Evolutionary conservation across 2,113 vertebrate species (phyloP).

Genomic region (Azemiops feae): DNA sequence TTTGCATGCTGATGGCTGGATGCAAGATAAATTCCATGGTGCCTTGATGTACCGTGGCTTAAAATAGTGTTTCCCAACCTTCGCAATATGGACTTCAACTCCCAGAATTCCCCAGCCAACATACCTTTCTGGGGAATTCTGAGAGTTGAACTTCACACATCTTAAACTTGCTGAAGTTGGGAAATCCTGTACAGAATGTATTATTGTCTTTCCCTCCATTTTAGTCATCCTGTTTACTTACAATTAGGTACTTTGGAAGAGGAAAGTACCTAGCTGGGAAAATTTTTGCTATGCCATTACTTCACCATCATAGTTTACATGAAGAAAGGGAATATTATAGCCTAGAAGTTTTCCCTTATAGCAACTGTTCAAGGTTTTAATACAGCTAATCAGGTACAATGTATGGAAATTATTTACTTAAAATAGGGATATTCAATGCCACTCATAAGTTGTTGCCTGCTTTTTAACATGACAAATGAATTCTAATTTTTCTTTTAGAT

Average conservation of each 20-base stretch:
- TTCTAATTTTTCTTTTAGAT: background rate
- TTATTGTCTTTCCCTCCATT: background rate
- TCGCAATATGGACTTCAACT: background rate
- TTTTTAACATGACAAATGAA: background rate
- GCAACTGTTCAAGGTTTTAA: background rate
- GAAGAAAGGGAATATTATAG: background rate
- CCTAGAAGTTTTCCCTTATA: background rate
- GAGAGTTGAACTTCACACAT: background rate
- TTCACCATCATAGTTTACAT: background rate
- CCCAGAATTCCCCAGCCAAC: background rate
- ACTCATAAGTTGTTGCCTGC: background rate
- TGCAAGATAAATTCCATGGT: background rate
- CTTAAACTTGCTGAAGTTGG: background rate
- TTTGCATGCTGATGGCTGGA: background rate
- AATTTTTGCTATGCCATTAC: background rate
- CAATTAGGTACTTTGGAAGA: background rate
- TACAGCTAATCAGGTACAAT: background rate
- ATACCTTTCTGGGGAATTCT: background rate
- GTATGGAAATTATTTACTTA: background rate
- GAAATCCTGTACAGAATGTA: background rate
- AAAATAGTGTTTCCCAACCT: background rate
- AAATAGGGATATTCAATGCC: background rate
- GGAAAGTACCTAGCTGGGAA: background rate
- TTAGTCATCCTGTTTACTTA: background rate
- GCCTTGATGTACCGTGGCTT: background rate